phyloP scores from a whole-genome alignment of 2,113 vertebrate species.

The Otolemur garnettii region DNA sequence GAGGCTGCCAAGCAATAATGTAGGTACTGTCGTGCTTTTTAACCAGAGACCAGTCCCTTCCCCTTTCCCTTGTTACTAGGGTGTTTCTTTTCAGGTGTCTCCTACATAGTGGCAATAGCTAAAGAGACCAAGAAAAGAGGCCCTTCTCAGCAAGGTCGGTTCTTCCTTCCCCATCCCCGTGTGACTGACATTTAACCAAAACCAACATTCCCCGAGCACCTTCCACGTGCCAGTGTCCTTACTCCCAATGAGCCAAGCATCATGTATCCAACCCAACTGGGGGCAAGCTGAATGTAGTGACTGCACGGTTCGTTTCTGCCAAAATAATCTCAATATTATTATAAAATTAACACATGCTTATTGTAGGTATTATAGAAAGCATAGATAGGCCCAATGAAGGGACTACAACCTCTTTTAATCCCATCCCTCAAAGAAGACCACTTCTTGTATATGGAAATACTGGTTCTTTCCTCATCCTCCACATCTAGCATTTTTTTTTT shows the following conservation, averaged over 20 bases:
- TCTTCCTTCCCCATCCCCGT: background rate
- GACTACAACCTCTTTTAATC: background rate
- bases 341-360: background rate
- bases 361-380: background rate
- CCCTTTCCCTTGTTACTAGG: too few species aligned
- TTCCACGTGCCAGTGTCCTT: background rate
- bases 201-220: background rate
- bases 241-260: background rate
- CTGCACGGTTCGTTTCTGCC: background rate
- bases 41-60: too few species aligned
- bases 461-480: too few species aligned
- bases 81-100: too few species aligned
- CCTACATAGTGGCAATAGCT: background rate
- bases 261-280: background rate
- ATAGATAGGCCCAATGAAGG: background rate
- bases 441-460: too few species aligned
- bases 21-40: too few species aligned
- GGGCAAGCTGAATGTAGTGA: background rate
- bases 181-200: background rate
- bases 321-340: background rate
- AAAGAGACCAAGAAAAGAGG: background rate
- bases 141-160: background rate
- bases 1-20: too few species aligned
- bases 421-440: background rate
- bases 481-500: too few species aligned